These are phyloP conservation scores for Pollenia angustigena DNA, from an alignment of 2,888 invertebrate species.

Conservation along the genomic window DNA sequence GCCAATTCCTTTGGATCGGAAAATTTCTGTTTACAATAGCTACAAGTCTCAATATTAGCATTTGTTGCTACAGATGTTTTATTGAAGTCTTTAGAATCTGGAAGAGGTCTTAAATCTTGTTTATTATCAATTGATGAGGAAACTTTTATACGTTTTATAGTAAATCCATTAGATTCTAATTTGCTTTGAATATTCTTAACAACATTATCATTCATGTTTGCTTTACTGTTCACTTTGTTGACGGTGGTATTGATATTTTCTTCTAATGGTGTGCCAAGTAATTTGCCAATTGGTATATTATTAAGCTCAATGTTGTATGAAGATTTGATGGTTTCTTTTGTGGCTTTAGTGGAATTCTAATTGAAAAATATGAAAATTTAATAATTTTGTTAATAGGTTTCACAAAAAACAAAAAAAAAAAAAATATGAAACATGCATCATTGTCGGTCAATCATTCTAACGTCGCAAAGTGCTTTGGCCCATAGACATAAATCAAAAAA, in stretches of 20 bases:
- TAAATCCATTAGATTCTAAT: conserved; percentile 78
- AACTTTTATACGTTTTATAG: conserved; percentile 72
- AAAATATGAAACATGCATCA: no score
- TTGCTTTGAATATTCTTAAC: conserved; percentile 76
- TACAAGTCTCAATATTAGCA: conserved; percentile 66
- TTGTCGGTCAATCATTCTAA: no score
- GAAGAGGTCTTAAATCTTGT: not conserved
- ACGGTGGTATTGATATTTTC: not conserved
- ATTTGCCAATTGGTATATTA: conserved; percentile 42
- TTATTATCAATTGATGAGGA: conserved; percentile 19
- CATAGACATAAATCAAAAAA: no score
- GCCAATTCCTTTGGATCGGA: conserved; percentile 76
- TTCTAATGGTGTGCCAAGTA: conserved; percentile 17
- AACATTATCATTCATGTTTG: conserved; percentile 60
- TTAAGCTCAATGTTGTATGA: conserved; percentile 68
- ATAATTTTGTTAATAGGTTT: not conserved
- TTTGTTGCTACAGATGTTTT: not conserved
- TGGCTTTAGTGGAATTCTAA: conserved; percentile 66
- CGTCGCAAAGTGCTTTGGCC: no score
- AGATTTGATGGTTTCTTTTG: conserved; percentile 69
- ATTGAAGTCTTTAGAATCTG: conserved; percentile 5
- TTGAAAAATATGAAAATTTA: not conserved
- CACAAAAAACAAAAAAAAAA: no score
- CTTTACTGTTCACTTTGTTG: conserved; percentile 9
- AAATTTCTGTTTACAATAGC: conserved; percentile 74